Evolutionary conservation across 2,888 invertebrate genomes (phyloP), one percentile per base, ranked within the genome.

Genomic region (Chrysolina oricalcia): DNA sequence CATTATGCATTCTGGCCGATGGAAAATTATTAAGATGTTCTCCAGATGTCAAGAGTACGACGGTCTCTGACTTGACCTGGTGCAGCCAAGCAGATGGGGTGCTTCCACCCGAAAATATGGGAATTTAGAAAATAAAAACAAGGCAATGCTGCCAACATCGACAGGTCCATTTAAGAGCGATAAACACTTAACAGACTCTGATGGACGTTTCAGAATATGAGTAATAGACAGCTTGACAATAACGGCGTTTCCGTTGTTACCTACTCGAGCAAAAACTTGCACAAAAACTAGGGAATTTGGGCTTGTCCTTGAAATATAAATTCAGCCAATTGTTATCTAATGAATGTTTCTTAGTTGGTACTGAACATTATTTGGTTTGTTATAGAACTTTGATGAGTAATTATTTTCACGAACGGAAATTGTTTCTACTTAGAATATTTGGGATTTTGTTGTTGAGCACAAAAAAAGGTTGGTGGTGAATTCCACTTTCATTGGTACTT

Each of bases 31-130:
- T 65, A 72, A 75, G 75, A 75, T 75, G 75, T 72, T 75, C 75
- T 72, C 75, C 75, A 75, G 75, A 75, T 75, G 75, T 75, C 41
- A 75, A 75, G 68, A 50, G 75, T 35, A 35, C 27, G 74, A 43
- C 71, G 64, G 40, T 66, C 62, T 63, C 59, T 70, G 72, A 71
- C 73, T 70, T 75, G 77, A 73, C 75, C 75, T 74, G 72, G 50
- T 74, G 62, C 69, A 56, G 46, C 8, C 17, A 53, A 68, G 19
- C 68, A 68, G 68, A 68, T 68, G 68, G 35, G 40, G 48, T 35
- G 53, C 53, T 53, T 56, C 19, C 15, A n/a, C 66, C 68, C 68
- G 17, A 68, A 68, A 68, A 68, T 68, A 68, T 68, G 68, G 68
- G 53, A 35, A 53, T 68, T 68, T 68, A 15, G 53, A 53, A 53